These are phyloP conservation scores for Phaedon cochleariae DNA, from an alignment of 2,888 invertebrate genomes.

Conservation along the genomic window DNA sequence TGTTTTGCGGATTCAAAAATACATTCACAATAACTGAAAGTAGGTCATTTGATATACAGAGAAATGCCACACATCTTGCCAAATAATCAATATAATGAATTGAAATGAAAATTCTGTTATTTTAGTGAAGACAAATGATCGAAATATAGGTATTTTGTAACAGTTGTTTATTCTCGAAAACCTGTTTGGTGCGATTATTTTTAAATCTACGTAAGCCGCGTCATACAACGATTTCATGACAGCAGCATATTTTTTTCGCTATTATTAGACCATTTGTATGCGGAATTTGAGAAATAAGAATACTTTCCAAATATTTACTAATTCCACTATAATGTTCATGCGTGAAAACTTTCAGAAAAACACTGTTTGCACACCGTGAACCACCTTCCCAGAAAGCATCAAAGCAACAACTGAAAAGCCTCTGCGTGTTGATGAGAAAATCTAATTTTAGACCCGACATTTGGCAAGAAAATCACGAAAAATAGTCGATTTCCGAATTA, in stretches of 20 bases:
- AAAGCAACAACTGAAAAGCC: slow-evolving; percentile 33
- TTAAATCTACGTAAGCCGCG: not conserved
- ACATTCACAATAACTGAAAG: not conserved
- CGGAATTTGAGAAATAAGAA: not conserved
- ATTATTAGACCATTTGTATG: not conserved
- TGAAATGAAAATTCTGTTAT: too few species aligned
- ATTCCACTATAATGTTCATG: slow-evolving; percentile 12
- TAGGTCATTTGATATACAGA: not conserved
- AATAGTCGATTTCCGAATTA: slow-evolving; percentile 31
- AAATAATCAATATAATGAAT: not conserved
- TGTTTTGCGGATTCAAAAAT: not conserved
- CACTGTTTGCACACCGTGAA: slow-evolving; percentile 24
- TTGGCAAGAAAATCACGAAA: slow-evolving; percentile 45
- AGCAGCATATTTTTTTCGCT: not conserved
- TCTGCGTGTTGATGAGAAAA: slow-evolving; percentile 32
- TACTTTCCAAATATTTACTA: slow-evolving; percentile 24
- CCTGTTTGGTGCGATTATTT: slow-evolving; percentile 8
- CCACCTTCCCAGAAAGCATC: slow-evolving; percentile 31
- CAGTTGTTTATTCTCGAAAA: not conserved
- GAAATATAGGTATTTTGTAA: not conserved
- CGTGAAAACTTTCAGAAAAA: slow-evolving; percentile 9
- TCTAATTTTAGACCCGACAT: slow-evolving; percentile 47
- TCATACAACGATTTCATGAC: not conserved
- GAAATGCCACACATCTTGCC: too few species aligned
- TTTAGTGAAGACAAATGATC: not conserved